Evolutionary conservation across 2,888 invertebrate genomes (phyloP), one percentile per base, ranked within the genome.

Genomic region (Brachypalpus laphriformis): DNA sequence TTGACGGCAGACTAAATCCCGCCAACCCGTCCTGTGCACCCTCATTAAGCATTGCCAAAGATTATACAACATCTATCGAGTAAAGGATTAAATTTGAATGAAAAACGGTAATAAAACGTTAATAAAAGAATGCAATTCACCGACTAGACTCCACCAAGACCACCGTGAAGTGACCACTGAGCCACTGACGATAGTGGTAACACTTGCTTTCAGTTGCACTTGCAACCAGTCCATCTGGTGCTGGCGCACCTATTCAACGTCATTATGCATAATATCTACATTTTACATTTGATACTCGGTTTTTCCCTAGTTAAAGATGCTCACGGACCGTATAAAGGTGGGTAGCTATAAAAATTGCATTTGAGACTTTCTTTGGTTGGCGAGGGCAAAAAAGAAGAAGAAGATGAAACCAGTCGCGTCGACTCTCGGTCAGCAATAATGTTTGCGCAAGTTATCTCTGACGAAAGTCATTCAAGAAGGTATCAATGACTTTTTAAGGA

Each of bases 401-500:
- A 57, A 57, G 6, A 59, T 7, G 34, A 57, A 16, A 56, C n/a
- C 57, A 31, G 14, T 22, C 34, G n/a, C n/a, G n/a, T 25, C 18
- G 28, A 45, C 51, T 51, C 22, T 20, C 18, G 49, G 49, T 37
- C 65, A 65, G 22, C 22, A 47, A 14, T n/a, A 20, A 54, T 31
- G 6, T 61, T 61, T 63, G 31, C 9, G 34, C 56, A 54, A 70
- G 42, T 40, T 11, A 56, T 16, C 68, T 70, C 68, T 70, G 70
- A 65, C 65, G 70, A 76, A 70, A 76, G 70, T 63, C 75, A 63
- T 47, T 82, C 63, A 63, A 49, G 70, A 63, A 42, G 70, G 75
- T 77, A 77, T 82, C 66, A 82, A 59, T 72, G 77, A 82, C 82
- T 72, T 31, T 72, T 77, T 66, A 76, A 76, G 76, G 76, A 82